Conservation (phyloP, 2,113 vertebrate genomes). For the Damaliscus lunatus region DNA sequence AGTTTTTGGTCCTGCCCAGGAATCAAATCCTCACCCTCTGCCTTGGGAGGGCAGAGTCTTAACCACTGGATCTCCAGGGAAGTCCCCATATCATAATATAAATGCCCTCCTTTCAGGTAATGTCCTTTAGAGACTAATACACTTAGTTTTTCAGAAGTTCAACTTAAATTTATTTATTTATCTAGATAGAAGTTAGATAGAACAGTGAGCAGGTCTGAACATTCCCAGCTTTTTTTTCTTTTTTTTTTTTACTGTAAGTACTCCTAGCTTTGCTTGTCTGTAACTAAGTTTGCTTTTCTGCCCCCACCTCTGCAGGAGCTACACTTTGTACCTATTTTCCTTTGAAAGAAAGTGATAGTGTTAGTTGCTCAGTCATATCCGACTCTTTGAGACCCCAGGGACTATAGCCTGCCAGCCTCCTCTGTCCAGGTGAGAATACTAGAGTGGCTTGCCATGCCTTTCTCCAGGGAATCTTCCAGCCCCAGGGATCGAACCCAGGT, state of each 20-base stretch:
- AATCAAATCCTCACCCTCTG: neutral
- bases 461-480: neutral
- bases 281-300: neutral
- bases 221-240: neutral
- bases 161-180: neutral
- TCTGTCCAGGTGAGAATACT: neutral
- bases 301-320: neutral
- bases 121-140: neutral
- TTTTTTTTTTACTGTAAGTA: neutral
- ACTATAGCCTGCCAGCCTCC: neutral
- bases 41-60: neutral
- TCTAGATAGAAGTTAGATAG: neutral
- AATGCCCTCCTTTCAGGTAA: neutral
- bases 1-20: neutral
- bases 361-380: neutral
- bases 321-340: neutral
- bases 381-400: neutral
- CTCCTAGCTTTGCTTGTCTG: neutral
- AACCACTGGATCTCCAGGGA: neutral
- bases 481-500: neutral
- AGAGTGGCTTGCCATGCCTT: neutral
- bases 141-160: neutral
- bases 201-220: neutral
- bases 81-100: neutral
- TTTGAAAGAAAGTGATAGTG: neutral